Conservation (phyloP, 2,113 vertebrate species). For the Gavia stellata region DNA sequence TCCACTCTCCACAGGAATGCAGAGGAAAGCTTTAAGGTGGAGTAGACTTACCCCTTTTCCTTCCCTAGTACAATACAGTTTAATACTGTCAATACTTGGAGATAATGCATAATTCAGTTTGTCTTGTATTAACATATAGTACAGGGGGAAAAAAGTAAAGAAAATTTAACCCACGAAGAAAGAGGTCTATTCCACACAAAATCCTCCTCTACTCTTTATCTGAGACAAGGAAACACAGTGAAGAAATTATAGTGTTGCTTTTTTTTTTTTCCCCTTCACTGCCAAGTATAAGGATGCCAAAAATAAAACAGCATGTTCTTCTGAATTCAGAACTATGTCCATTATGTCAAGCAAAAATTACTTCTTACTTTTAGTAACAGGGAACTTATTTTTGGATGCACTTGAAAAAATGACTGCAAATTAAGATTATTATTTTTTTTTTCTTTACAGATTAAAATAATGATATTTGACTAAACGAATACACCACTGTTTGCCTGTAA, state of each 20-base stretch:
- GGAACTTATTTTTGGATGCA: background rate
- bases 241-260: background rate
- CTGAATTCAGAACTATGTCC: background rate
- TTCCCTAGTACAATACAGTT: background rate
- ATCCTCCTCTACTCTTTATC: background rate
- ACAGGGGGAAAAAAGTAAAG: background rate
- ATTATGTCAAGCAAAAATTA: background rate
- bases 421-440: background rate
- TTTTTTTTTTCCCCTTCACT: background rate
- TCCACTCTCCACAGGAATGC: background rate
- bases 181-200: background rate
- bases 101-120: background rate
- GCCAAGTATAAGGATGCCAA: background rate
- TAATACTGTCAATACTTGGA: background rate
- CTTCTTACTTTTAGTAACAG: background rate
- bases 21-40: background rate
- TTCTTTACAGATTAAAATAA: background rate
- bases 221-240: background rate
- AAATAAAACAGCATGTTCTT: background rate
- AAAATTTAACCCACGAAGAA: background rate
- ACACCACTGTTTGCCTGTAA: background rate
- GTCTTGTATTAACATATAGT: background rate
- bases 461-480: background rate
- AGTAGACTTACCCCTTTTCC: background rate
- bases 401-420: background rate